Conservation (phyloP, 2,797 vertebrate species). For the Hozukius guyotensis region DNA sequence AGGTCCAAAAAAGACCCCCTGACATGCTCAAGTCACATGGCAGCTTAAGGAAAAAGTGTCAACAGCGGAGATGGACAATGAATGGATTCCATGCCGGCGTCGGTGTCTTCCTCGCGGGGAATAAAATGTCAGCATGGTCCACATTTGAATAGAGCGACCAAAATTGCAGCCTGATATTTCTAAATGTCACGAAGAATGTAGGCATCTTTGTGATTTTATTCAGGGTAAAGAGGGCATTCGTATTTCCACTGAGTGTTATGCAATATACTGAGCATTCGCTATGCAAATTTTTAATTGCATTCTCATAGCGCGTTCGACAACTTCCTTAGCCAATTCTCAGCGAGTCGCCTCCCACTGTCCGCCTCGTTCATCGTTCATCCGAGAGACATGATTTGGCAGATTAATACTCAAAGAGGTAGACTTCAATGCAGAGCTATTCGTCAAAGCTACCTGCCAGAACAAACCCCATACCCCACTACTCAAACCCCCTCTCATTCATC, state of each 20-base stretch:
- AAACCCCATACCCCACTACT: constrained; percentile 59
- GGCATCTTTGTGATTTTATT: constrained; percentile 54
- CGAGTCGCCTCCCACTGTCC: constrained; percentile 50
- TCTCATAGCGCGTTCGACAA: constrained; percentile 54
- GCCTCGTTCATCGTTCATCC: constrained; percentile 54
- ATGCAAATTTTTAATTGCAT: constrained; percentile 55
- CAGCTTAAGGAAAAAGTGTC: constrained; percentile 64
- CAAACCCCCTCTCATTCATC: constrained; percentile 67
- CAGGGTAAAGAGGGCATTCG: constrained; percentile 43
- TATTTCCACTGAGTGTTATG: constrained; percentile 32
- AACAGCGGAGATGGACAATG: constrained; percentile 54
- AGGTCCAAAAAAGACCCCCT: constrained; percentile 58
- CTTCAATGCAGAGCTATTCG: constrained; percentile 73
- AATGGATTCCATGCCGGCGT: constrained; percentile 27
- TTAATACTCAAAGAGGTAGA: constrained; percentile 77
- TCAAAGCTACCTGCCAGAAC: constrained; percentile 79
- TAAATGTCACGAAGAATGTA: constrained; percentile 70
- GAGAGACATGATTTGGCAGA: constrained; percentile 77
- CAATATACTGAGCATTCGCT: constrained; percentile 33
- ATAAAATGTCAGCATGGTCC: constrained; percentile 66
- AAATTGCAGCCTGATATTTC: constrained; percentile 65
- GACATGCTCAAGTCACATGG: constrained; percentile 49
- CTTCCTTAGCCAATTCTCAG: constrained; percentile 45
- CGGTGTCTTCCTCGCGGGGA: constrained; percentile 19
- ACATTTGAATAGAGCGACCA: constrained; percentile 61